Base-by-base conservation (phyloP, 2,113 vertebrate species). In the Pristiophorus japonicus region DNA sequence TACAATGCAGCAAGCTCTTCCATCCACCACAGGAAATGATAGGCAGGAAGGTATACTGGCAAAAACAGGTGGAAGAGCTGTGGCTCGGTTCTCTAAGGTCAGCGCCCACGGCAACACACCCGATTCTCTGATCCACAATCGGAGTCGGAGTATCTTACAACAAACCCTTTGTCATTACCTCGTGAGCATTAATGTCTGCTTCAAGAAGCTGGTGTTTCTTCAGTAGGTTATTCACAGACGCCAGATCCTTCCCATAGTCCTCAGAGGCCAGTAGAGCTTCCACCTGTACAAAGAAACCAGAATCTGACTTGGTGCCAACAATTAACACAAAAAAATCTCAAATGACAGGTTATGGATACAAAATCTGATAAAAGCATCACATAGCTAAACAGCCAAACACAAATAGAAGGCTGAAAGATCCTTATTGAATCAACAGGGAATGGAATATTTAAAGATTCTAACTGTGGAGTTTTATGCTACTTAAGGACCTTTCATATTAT, bases 161-260 rank as follows among this genome's bases (percentile, higher is more conserved):
- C 95, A 95, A n/a, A 84, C 12, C 62, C 45, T 51, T 94, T 59
- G 94, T 62, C 94, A 95, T 95, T 96, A 99, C 99, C 98, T 99
- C 99, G 12, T 99, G 99, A 95, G 99, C 99, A 93, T 99, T 99
- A 96, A 99, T 99, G 87, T 99, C 99, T 0, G 99, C 99, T 96
- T 99, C 99, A 96, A 99, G 97, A 95, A 99, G 97, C 66, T 99
- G 99, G 96, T 99, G 99, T 95, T 99, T 99, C 96, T 99, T 99
- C 96, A 99, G 97, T 88, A 99, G 97, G 96, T 99, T 99, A 97
- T 99, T 99, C 96, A 99, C 99, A 0, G 99, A 99, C 3, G 99
- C 99, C 97, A 99, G 96, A 96, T 99, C 99, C 97, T 99, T 99
- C 51, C 99, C 99, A 4, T 99, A 99, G 96, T 99, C 99, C 96